Percentiles rank a stretch among this genome's conserved stretches.
These are phyloP conservation scores for Steinernema scapterisci DNA, from an alignment of 2,888 invertebrate genomes.

Conservation along the genomic window DNA sequence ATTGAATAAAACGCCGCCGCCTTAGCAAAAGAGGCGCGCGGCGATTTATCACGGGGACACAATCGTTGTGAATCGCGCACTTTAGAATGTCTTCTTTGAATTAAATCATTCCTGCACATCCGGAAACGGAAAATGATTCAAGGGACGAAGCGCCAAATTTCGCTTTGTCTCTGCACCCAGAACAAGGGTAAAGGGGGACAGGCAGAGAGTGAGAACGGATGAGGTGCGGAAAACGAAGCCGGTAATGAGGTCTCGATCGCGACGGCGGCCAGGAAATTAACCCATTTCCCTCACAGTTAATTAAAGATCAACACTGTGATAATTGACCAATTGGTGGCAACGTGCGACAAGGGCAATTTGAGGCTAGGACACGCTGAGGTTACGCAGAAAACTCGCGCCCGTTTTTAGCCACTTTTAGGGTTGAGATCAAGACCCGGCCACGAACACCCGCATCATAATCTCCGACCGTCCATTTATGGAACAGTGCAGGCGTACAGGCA, in stretches of 20 bases:
- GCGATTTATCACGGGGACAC: conserved; percentile 12
- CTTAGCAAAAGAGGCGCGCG: background rate
- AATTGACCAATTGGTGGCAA: conserved; percentile 22
- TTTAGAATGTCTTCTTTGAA: conserved; percentile 3
- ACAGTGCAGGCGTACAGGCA: background rate
- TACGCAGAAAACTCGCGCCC: background rate
- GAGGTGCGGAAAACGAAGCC: background rate
- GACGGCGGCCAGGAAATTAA: conserved; percentile 2
- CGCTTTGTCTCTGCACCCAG: background rate
- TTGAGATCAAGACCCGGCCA: too few relatives aligned
- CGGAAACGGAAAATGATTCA: background rate
- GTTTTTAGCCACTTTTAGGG: background rate
- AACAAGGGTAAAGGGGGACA: background rate
- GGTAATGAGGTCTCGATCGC: conserved; percentile 1
- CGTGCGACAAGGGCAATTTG: conserved; percentile 4
- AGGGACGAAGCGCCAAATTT: background rate
- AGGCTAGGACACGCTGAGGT: background rate
- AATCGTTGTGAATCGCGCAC: conserved; percentile 1
- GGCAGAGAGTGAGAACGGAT: background rate
- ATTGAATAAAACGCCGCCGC: conserved; percentile 16
- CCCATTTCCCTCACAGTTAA: conserved; percentile 33
- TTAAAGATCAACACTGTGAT: conserved; percentile 31
- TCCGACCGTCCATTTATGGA: too few relatives aligned
- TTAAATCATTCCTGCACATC: background rate
- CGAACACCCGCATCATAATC: too few relatives aligned